phyloP scores from a whole-genome alignment of 2,888 invertebrate species.

The Drosophila nr. perissopoda region DNA sequence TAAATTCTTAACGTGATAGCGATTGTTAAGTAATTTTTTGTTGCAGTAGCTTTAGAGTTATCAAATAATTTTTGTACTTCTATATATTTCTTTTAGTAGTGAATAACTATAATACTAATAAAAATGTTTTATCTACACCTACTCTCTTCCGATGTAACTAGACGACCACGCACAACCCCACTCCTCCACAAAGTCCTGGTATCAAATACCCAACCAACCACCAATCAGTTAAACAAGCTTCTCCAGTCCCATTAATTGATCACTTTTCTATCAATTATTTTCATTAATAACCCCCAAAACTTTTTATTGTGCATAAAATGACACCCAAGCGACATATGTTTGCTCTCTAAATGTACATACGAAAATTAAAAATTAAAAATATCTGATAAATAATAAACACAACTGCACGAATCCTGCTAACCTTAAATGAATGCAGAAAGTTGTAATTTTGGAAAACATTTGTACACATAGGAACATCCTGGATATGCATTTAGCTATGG shows the following conservation, averaged over 20 bases:
- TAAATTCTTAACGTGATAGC: background rate
- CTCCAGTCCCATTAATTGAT: background rate
- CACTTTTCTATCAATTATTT: background rate
- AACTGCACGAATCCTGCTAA: background rate
- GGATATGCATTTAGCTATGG: constrained; percentile 87
- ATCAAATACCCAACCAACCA: background rate
- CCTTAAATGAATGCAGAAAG: background rate
- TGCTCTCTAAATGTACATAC: background rate
- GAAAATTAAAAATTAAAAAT: background rate
- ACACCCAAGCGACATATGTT: too few relatives aligned
- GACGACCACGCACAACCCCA: background rate
- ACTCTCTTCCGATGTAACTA: too few relatives aligned
- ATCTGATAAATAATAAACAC: background rate
- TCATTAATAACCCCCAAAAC: too few relatives aligned
- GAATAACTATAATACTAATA: background rate
- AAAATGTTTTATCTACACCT: background rate
- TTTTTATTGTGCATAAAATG: too few relatives aligned
- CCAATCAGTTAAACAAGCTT: background rate
- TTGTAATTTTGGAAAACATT: background rate
- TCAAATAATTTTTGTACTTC: background rate
- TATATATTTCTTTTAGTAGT: background rate
- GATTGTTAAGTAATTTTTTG: background rate
- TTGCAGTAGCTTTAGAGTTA: background rate
- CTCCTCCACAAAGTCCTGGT: background rate
- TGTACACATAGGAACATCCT: constrained; percentile 85